Base-by-base conservation (phyloP, 37 sponge, comb jelly and placozoan genomes). In the Ephydatia muelleri region DNA sequence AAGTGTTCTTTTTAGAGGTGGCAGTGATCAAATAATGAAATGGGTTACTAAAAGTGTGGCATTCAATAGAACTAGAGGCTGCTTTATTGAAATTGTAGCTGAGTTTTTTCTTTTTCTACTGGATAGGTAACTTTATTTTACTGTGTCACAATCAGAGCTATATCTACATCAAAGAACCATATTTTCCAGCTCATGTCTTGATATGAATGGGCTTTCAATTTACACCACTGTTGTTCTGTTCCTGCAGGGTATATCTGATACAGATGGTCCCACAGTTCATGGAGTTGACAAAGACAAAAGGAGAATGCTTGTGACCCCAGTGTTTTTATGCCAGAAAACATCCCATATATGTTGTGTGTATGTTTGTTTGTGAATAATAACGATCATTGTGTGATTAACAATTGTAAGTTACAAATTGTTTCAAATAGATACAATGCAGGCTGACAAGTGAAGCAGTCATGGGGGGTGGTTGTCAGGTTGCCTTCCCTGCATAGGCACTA, bases 211-310 rank as follows among this genome's bases (percentile, higher is more conserved):
- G n/a, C n/a, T n/a, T n/a, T n/a, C n/a, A n/a, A n/a, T n/a, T n/a
- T n/a, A n/a, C n/a, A n/a, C n/a, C n/a, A n/a, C n/a, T n/a, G n/a
- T n/a, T 75, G 29, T 35, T 81, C 21, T 40, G 39, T 27, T 26
- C 43, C 21, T 69, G 47, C 78, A 92, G 93, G 80, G 37, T 68
- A 2, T 84, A 88, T 38, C 34, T 92, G 40, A 65, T 78, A 31
- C 71, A 87, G 43, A 66, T 88, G 13, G 71, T 73, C 22, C 80
- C 78, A 9, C 35, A 88, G 25, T 92, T 92, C 65, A 92, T 40
- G 70, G 93, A 88, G 68, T 72, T 92, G 48, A 88, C 89, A 16
- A 73, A 85, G 71, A 49, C 67, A 32, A 81, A 88, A 72, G 93
- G 93, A 82, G 86, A 92, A 49, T 92, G 72, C 30, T 78, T 92